Evolutionary conservation across 2,797 vertebrate species (phyloP).

Genomic region (Ambastaia sidthimunki): DNA sequence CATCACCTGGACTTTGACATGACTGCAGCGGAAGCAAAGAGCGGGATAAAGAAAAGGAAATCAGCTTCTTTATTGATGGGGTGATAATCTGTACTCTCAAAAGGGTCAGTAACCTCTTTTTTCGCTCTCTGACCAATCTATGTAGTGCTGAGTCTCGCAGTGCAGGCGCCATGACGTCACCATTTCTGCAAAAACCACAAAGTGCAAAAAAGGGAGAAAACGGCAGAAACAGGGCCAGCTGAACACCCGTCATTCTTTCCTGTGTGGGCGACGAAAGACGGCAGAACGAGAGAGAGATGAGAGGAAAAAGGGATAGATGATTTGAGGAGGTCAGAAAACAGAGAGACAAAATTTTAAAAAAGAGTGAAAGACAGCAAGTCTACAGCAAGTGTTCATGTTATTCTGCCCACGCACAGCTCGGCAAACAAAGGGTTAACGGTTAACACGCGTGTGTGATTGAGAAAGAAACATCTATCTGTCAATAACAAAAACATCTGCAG

Average conservation of each 20-base stretch:
- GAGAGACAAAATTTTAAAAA: slow-evolving; percentile 22
- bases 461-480: background rate
- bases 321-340: slow-evolving; percentile 47
- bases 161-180: slow-evolving; percentile 40
- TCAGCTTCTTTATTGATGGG: background rate
- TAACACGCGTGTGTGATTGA: slow-evolving; percentile 16
- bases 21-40: too few relatives aligned
- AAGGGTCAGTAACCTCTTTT: slow-evolving; percentile 32
- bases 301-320: slow-evolving; percentile 45
- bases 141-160: slow-evolving; percentile 45
- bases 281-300: slow-evolving; percentile 41
- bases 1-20: too few relatives aligned
- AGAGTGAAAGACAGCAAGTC: background rate
- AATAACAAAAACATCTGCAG: background rate
- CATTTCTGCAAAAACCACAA: slow-evolving; percentile 59
- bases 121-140: slow-evolving; percentile 58
- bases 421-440: slow-evolving; percentile 54
- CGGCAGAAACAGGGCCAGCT: slow-evolving; percentile 55
- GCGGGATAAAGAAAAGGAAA: background rate
- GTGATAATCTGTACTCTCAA: slow-evolving; percentile 5
- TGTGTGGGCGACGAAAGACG: slow-evolving; percentile 88
- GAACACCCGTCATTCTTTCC: slow-evolving; percentile 85
- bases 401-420: slow-evolving; percentile 33
- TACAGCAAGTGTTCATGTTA: slow-evolving; percentile 29
- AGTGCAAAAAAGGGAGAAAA: slow-evolving; percentile 57